Base-by-base conservation (phyloP, 2,113 vertebrate genomes). In the Macroglossus sobrinus region DNA sequence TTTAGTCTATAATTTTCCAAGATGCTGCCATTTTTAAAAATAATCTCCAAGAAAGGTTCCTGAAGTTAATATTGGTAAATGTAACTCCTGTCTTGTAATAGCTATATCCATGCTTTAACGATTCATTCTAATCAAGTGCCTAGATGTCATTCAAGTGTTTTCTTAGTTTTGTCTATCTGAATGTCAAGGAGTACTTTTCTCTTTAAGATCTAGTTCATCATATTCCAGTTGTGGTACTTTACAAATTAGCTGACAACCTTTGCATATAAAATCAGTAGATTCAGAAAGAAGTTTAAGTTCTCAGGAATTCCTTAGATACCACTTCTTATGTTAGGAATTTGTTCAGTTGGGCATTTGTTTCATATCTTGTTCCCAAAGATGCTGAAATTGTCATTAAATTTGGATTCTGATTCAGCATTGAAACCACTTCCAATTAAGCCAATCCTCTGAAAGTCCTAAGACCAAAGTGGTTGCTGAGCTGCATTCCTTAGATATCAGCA, bases 121-220 rank as follows among this genome's bases (percentile, higher is more conserved):
- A 64, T 30, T 57, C 75, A 35, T 98, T 93, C 92, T 90, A 97
- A 94, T 93, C 86, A 94, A 97, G 82, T 55, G 86, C 26, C 95
- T 81, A 95, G 35, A 94, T 71, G 43, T 84, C 84, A 97, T 61
- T 95, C 40, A 97, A 84, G 63, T 87, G 33, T n/a, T 95, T 96
- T 96, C 78, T 71, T 94, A 79, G 45, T 69, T n/a, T 9, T 91
- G 16, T 90, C 30, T 26, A 85, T 79, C 5, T 68, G 86, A 43
- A 97, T 1, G 7, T 24, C 94, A 94, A 64, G 11, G 22, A 91
- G 33, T 24, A 22, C 0, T 85, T 95, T 89, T 96, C 86, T 91
- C 26, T 89, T 90, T 96, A 76, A 97, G n/a, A 50, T 10, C 53
- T 7, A 76, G 47, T 72, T 76, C 18, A 24, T 88, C 90, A 61